Evolutionary conservation across 2,113 vertebrate species (phyloP).

Genomic region (Carassius carassius): DNA sequence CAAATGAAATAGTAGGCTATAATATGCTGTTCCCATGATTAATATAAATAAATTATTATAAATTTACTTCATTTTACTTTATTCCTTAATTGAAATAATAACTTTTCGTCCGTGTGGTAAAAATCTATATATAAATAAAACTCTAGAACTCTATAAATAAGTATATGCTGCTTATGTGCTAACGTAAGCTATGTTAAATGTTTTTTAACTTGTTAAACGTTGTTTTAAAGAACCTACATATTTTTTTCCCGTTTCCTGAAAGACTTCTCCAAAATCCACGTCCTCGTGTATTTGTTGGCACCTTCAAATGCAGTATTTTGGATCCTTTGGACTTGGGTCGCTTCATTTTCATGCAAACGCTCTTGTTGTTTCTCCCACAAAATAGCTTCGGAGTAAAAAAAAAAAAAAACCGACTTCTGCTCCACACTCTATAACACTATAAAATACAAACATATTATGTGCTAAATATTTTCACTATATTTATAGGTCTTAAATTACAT

Average conservation of each 20-base stretch:
- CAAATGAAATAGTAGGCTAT: not conserved
- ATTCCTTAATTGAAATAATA: too few relatives aligned
- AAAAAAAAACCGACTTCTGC: slow-evolving; percentile 4
- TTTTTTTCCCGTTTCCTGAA: too few relatives aligned
- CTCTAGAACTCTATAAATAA: not conserved
- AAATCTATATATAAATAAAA: not conserved
- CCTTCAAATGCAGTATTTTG: too few relatives aligned
- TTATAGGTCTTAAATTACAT: not conserved
- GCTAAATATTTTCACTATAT: not conserved
- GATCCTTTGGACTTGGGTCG: not conserved
- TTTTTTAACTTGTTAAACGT: not conserved
- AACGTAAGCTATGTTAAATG: not conserved
- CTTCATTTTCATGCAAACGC: not conserved
- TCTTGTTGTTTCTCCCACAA: too few relatives aligned
- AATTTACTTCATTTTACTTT: too few relatives aligned
- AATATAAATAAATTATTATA: too few relatives aligned
- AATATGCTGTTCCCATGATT: not conserved
- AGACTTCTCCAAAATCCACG: not conserved
- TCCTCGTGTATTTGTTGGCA: slow-evolving; percentile 9
- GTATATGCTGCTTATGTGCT: not conserved
- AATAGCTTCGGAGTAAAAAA: too few relatives aligned
- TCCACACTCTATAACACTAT: too few relatives aligned
- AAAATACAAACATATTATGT: not conserved
- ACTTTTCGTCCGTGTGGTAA: not conserved
- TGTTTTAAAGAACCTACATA: not conserved